Evolutionary conservation across 1,140 invertebrate species (phyloP).

Genomic region (Galleria mellonella): DNA sequence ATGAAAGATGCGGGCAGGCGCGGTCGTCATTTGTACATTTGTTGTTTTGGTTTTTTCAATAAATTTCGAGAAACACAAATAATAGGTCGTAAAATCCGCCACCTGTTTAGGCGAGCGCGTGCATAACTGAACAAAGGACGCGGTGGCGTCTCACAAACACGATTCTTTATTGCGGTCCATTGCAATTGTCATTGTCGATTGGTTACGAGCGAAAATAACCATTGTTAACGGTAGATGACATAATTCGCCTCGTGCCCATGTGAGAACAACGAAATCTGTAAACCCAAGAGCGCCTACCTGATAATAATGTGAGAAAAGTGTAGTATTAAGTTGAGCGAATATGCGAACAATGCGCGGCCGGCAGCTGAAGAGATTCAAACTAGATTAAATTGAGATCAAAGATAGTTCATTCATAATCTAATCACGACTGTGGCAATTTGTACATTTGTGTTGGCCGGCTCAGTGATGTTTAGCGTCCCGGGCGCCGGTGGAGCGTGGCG

Average conservation of each 20-base stretch:
- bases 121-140: constrained; percentile 21
- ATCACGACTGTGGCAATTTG: constrained; percentile 23
- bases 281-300: constrained; percentile 11
- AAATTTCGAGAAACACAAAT: constrained; percentile 10
- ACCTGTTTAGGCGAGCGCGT: constrained; percentile 27
- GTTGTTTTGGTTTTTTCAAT: neutral
- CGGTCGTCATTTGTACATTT: constrained; percentile 1
- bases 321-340: constrained; percentile 3
- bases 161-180: constrained; percentile 26
- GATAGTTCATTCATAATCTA: constrained; percentile 43
- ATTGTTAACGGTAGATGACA: constrained; percentile 39
- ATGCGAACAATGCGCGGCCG: constrained; percentile 6
- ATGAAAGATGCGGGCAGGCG: constrained; percentile 40
- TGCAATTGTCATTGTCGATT: constrained; percentile 34
- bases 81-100: constrained; percentile 19
- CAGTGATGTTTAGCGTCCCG: neutral
- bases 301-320: constrained; percentile 17
- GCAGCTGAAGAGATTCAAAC: constrained; percentile 8
- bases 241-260: constrained; percentile 28
- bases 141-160: constrained; percentile 16
- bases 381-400: constrained; percentile 32
- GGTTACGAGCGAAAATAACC: constrained; percentile 30
- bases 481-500: constrained; percentile 27
- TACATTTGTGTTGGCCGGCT: constrained; percentile 16
- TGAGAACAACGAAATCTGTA: constrained; percentile 13